Conservation (phyloP, 2,888 invertebrate species). For the Apoderus coryli region DNA sequence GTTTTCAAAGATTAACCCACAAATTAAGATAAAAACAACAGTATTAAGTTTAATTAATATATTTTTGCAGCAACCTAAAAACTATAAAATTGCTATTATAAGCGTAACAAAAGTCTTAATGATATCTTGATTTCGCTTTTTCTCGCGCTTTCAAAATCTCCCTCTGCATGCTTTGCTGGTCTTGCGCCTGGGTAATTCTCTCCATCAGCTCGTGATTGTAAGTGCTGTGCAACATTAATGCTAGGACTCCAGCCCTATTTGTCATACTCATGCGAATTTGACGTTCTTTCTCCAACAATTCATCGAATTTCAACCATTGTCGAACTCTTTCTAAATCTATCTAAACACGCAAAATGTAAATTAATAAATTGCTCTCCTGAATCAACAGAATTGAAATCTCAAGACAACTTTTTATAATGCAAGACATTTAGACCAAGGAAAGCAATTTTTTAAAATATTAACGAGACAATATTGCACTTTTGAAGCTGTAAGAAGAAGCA, state of each 20-base stretch:
- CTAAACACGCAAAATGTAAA: slow-evolving; percentile 31
- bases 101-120: too few relatives aligned
- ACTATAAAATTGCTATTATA: too few relatives aligned
- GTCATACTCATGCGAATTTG: slow-evolving; percentile 61
- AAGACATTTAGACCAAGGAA: too few relatives aligned
- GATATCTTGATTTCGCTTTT: slow-evolving; percentile 13
- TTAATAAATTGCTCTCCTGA: not conserved
- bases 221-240: slow-evolving; percentile 91
- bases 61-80: slow-evolving; percentile 8
- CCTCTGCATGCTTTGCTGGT: slow-evolving; percentile 35
- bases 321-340: slow-evolving; percentile 87
- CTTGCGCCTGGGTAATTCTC: slow-evolving; percentile 42
- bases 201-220: slow-evolving; percentile 89
- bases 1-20: too few relatives aligned
- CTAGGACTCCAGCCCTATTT: slow-evolving; percentile 79
- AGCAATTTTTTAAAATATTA: too few relatives aligned
- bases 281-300: slow-evolving; percentile 84
- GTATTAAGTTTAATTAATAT: too few relatives aligned
- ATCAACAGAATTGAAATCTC: too few relatives aligned
- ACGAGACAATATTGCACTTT: slow-evolving; percentile 5
- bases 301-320: slow-evolving; percentile 89
- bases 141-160: slow-evolving; percentile 29
- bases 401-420: too few relatives aligned
- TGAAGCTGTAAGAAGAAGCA: slow-evolving; percentile 4
- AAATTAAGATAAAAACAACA: too few relatives aligned